phyloP scores from a whole-genome alignment of 2,888 invertebrate genomes.

The Morpho achilles region DNA sequence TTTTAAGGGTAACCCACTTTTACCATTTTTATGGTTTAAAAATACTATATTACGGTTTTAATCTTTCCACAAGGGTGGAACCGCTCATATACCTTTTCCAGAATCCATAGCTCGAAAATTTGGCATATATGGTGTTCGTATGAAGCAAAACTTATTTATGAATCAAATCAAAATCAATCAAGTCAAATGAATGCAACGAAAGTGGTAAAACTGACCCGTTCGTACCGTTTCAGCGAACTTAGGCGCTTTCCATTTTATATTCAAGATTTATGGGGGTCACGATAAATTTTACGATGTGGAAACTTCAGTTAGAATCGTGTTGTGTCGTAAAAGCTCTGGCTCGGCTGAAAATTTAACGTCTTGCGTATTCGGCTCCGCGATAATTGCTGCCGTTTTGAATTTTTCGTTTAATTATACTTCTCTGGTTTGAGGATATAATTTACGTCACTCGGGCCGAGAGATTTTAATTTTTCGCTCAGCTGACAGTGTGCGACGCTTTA shows the following conservation, averaged over 20 bases:
- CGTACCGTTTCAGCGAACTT: conserved; percentile 28
- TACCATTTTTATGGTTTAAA: no score
- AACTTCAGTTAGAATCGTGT: conserved; percentile 31
- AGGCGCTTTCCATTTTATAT: conserved; percentile 37
- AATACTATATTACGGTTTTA: no score
- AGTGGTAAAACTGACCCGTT: conserved; percentile 32
- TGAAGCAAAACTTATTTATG: conserved; percentile 10
- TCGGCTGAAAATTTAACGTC: conserved; percentile 10
- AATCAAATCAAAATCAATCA: conserved; percentile 23
- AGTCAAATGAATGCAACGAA: conserved; percentile 26
- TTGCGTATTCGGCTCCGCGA: conserved; percentile 5
- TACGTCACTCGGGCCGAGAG: neutral
- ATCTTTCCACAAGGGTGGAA: no score
- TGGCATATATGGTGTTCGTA: no score
- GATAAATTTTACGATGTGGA: conserved; percentile 53
- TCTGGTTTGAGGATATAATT: conserved; percentile 3
- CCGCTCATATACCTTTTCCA: no score
- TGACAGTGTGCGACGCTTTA: no score
- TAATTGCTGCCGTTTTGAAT: conserved; percentile 7
- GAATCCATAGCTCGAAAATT: no score
- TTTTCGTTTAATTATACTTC: conserved; percentile 8
- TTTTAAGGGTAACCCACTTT: no score
- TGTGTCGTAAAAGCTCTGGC: conserved; percentile 16
- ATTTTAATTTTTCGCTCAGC: neutral
- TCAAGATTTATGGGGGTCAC: conserved; percentile 45